Evolutionary conservation across 2,797 vertebrate genomes (phyloP), one percentile per base, ranked within the genome.

Genomic region (Alauda arvensis): DNA sequence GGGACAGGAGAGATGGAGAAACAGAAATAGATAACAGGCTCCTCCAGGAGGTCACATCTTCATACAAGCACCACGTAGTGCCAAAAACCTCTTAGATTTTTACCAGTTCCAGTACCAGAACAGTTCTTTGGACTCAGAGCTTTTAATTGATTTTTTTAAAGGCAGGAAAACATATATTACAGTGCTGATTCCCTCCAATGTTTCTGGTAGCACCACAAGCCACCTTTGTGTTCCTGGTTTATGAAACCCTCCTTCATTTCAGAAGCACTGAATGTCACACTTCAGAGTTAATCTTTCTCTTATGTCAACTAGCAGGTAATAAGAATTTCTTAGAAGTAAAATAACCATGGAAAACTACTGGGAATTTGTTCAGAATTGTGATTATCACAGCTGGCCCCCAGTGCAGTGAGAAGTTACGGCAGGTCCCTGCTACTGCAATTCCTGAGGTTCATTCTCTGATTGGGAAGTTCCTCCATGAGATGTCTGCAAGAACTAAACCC

Each of bases 361-460:
- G 57, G 25, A 26, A 56, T 42, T 40, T 78, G 25, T 63, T 84
- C 77, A 63, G 56, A 77, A 69, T 5, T 40, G 34, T 59, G 34
- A 0, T 51, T 85, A 45, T 53, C 29, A 49, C 40, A 56, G 63
- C 26, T 8, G 9, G 15, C 16, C 52, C 60, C 33, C 40, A 31
- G 23, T 6, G 59, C 39, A 34, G 23, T 9, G 33, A 57, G 66
- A 61, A 45, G 34, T 2, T 3, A 66, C 48, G 40, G 40, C 40
- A 91, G 40, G 25, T 42, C 49, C 16, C 42, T n/a, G 46, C 39
- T 19, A 4, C 0, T 29, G 29, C 0, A 0, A 16, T 23, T 52
- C 6, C 1, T n/a, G 26, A 67, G 46, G 31, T 75, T 70, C 79
- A 16, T 43, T 60, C 60, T 78, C 48, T 40, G 8, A 10, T 11